Evolutionary conservation across 2,113 vertebrate species (phyloP).

Genomic region (Antechinus stuartii): DNA sequence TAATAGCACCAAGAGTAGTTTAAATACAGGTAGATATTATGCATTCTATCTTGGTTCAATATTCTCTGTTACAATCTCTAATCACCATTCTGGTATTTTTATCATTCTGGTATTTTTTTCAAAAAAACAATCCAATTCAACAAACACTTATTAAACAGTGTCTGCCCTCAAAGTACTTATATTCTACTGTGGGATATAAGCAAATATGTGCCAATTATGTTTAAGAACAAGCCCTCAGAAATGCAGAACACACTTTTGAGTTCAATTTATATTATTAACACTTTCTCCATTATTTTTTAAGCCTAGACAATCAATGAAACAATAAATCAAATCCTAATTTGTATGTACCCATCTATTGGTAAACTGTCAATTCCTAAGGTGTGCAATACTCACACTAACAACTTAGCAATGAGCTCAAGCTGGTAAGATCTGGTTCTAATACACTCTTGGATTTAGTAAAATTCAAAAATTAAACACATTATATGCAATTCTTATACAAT

Average conservation of each 20-base stretch:
- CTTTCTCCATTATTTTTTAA: neutral
- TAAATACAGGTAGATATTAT: constrained; percentile 45
- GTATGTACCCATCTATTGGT: neutral
- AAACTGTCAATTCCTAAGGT: neutral
- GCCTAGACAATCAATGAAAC: neutral
- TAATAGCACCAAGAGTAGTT: neutral
- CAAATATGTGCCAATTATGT: neutral
- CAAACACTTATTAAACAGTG: neutral
- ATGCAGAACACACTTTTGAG: neutral
- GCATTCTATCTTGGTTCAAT: constrained; percentile 42
- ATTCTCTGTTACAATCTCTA: neutral
- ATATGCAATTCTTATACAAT: neutral
- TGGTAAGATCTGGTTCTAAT: neutral
- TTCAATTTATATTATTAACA: neutral
- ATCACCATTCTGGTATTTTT: constrained; percentile 10
- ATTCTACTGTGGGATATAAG: neutral
- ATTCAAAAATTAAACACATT: neutral
- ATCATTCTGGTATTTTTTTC: neutral
- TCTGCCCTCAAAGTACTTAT: neutral
- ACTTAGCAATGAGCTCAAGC: neutral
- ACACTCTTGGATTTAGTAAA: neutral
- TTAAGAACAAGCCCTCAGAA: neutral
- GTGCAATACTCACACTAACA: neutral
- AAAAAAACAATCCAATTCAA: neutral
- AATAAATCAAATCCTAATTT: neutral